phyloP scores from a whole-genome alignment of 1,140 invertebrate species.

The Ericerus pela region DNA sequence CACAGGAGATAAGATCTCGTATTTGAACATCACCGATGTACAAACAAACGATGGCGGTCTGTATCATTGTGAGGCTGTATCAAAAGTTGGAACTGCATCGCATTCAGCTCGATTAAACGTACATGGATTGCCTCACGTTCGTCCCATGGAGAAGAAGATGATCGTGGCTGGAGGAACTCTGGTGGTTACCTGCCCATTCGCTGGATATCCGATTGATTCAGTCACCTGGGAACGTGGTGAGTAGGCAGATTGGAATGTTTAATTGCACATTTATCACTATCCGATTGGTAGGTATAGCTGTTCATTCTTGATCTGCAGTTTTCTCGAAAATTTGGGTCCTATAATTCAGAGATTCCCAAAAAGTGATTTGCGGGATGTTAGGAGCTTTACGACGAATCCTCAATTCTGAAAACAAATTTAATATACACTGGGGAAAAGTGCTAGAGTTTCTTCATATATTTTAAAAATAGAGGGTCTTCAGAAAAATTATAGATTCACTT shows the following conservation, averaged over 20 bases:
- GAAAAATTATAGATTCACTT: too few species aligned
- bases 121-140: constrained; percentile 76
- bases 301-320: too few species aligned
- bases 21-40: constrained; percentile 82
- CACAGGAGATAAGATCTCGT: constrained; percentile 82
- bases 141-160: constrained; percentile 83
- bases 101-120: constrained; percentile 81
- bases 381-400: too few species aligned
- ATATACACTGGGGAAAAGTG: too few species aligned
- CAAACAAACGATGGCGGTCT: constrained; percentile 85
- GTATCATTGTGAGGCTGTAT: constrained; percentile 80
- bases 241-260: not conserved
- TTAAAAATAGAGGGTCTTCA: too few species aligned
- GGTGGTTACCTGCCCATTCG: constrained; percentile 78
- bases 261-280: constrained; percentile 7
- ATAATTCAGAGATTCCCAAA: too few species aligned
- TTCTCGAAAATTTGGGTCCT: too few species aligned
- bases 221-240: constrained; percentile 80
- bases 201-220: constrained; percentile 83
- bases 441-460: too few species aligned
- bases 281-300: too few species aligned
- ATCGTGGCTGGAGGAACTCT: constrained; percentile 84
- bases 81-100: constrained; percentile 75
- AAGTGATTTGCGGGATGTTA: too few species aligned
- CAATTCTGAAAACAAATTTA: too few species aligned